A percentile compares a stretch with the other conserved stretches of the same genome.
These are phyloP conservation scores for Smittia aterrima DNA, from an alignment of 2,888 invertebrate genomes.

Conservation along the genomic window DNA sequence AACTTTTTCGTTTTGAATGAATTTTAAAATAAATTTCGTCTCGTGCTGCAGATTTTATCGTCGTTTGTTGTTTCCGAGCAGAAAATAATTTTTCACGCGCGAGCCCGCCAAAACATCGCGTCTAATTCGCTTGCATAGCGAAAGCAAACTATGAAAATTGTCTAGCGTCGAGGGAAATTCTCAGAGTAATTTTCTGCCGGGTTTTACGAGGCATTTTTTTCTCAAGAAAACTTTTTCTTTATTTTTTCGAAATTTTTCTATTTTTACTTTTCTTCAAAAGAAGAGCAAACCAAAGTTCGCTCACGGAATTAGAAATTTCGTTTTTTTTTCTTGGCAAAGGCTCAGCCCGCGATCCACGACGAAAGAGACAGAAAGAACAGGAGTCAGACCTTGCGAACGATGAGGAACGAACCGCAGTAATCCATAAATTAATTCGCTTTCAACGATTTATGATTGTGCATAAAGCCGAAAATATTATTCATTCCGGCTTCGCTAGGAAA, in stretches of 20 bases:
- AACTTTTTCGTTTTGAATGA: constrained; percentile 13
- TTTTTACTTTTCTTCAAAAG: constrained; percentile 30
- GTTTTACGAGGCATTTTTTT: constrained; percentile 6
- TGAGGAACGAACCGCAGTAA: background rate
- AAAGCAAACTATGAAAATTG: constrained; percentile 31
- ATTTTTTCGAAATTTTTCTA: constrained; percentile 25
- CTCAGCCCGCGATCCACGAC: background rate
- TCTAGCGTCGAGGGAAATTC: background rate
- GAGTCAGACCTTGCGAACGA: too few species aligned
- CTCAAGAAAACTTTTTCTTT: constrained; percentile 5
- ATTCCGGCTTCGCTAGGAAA: background rate
- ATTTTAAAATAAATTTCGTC: constrained; percentile 14
- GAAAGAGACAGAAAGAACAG: too few species aligned
- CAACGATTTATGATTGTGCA: background rate
- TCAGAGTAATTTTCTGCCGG: constrained; percentile 18
- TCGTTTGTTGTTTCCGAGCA: background rate
- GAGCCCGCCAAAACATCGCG: constrained; percentile 1
- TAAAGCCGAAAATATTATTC: background rate
- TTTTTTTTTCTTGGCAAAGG: background rate
- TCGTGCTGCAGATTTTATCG: constrained; percentile 21
- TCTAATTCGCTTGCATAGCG: constrained; percentile 9
- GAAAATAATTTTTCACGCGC: constrained; percentile 13
- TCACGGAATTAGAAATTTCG: constrained; percentile 21
- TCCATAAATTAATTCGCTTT: constrained; percentile 1
- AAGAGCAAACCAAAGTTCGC: background rate